Evolutionary conservation across 2,113 vertebrate genomes (phyloP).

Genomic region (Peromyscus polionotus): DNA sequence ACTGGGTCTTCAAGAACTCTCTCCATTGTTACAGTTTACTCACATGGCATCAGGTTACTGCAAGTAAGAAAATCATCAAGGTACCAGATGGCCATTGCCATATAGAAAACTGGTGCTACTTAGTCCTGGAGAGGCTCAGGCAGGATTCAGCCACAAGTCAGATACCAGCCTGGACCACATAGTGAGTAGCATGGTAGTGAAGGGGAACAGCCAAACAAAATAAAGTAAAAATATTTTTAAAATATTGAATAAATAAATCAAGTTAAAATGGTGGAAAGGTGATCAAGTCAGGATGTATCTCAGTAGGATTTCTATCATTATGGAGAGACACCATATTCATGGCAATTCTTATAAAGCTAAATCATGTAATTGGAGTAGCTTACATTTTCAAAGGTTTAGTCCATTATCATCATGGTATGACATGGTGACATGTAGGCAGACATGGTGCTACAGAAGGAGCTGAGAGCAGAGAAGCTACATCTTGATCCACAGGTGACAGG

Average conservation of each 20-base stretch:
- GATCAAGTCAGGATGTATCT: background rate
- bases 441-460: too few species aligned
- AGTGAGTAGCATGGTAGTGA: background rate
- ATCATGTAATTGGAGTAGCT: too few species aligned
- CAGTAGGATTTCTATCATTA: background rate
- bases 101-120: background rate
- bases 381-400: too few species aligned
- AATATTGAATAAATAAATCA: background rate
- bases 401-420: too few species aligned
- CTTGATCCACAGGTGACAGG: too few species aligned
- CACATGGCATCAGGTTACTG: conserved; percentile 49
- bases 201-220: background rate
- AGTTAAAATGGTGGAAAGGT: background rate
- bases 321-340: background rate
- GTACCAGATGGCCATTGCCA: background rate
- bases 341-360: background rate
- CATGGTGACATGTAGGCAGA: too few species aligned
- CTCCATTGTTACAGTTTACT: background rate
- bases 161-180: background rate
- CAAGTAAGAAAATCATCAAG: conserved; percentile 38
- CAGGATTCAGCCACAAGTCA: background rate
- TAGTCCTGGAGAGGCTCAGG: too few species aligned
- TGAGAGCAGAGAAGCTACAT: too few species aligned
- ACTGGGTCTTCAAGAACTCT: conserved; percentile 65
- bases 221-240: background rate